Base-by-base conservation (phyloP, 2,797 vertebrate genomes). In the Chaetophractus vellerosus region DNA sequence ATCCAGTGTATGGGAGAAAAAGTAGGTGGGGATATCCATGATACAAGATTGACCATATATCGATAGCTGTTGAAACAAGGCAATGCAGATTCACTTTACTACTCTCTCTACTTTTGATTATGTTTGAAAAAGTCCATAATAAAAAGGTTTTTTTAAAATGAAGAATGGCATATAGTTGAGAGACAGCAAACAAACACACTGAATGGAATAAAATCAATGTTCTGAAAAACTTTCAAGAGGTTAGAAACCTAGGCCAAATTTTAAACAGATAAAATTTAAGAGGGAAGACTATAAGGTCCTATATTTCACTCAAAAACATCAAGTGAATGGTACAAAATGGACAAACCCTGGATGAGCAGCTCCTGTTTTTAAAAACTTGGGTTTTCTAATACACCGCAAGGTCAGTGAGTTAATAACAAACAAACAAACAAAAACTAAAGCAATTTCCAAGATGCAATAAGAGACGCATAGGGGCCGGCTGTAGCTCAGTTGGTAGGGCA, bases 211-310 rank as follows among this genome's bases (percentile, higher is more conserved):
- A 61, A 38, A 38, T 19, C 45, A 74, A 90, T 57, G n/a, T 33
- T 72, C 48, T 88, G 28, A 69, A 84, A 79, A 87, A 83, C 69
- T 50, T 36, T 72, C 21, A 91, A 91, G 69, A 89, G n/a, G 41
- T 48, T 86, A 76, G 31, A 95, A 82, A 92, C 61, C n/a, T 52
- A 23, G 50, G 41, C 45, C 68, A 93, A 85, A 93, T 82, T 89
- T 86, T 38, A 90, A 87, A 92, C 15, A 75, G 64, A 75, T 36
- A 85, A 84, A 93, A 79, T 59, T 5, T 9, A 90, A 82, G 3
- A 89, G 36, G 24, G 1, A 87, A 91, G 66, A 86, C 28, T 57
- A 80, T 21, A 16, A 63, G 88, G 55, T 74, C 9, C 68, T 81
- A 19, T n/a, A 91, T 88, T 69, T 91, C 26, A 38, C 57, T 85